A percentile compares a stretch with the other conserved stretches of the same genome.
Evolutionary conservation across 2,113 vertebrate species (phyloP).

Genomic region (Platysteira castanea): DNA sequence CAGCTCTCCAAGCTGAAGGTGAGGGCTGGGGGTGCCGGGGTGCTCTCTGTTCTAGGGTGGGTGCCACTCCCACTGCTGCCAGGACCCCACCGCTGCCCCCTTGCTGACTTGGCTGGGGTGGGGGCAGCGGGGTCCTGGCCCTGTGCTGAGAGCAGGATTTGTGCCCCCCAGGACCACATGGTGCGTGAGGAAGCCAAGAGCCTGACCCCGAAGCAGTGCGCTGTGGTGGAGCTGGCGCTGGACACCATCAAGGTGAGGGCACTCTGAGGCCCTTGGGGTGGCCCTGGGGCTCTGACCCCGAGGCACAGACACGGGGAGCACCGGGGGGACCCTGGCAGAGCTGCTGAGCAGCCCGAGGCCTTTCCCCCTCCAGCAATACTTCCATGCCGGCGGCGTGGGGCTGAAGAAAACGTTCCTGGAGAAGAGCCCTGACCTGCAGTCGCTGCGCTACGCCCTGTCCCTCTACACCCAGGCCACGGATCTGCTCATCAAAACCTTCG

Average conservation of each 20-base stretch:
- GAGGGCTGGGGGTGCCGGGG: not conserved
- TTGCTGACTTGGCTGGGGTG: not conserved
- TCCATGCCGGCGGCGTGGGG: constrained; percentile 94
- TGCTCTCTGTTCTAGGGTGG: no score
- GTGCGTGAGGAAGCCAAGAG: constrained; percentile 97
- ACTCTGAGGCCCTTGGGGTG: rapidly evolving
- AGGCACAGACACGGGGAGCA: rapidly evolving
- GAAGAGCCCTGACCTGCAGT: constrained; percentile 94
- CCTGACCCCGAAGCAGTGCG: constrained; percentile 93
- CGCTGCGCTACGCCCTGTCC: constrained; percentile 92
- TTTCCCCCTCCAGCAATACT: constrained; percentile 87
- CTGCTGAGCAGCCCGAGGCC: not conserved
- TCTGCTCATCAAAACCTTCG: constrained; percentile 96
- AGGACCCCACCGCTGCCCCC: no score
- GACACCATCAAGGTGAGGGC: constrained; percentile 95
- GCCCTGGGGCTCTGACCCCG: not conserved
- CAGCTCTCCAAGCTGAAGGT: constrained; percentile 90
- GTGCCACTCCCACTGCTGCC: no score
- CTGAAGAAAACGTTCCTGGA: constrained; percentile 98
- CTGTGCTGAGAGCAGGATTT: not conserved
- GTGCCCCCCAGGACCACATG: constrained; percentile 89
- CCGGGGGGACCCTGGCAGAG: not conserved
- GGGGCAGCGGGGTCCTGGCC: not conserved
- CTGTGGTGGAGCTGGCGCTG: constrained; percentile 92
- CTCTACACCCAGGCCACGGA: constrained; percentile 98